These are phyloP conservation scores for Ramazzottius varieornatus DNA, from an alignment of 2,888 invertebrate genomes.

Conservation along the genomic window DNA sequence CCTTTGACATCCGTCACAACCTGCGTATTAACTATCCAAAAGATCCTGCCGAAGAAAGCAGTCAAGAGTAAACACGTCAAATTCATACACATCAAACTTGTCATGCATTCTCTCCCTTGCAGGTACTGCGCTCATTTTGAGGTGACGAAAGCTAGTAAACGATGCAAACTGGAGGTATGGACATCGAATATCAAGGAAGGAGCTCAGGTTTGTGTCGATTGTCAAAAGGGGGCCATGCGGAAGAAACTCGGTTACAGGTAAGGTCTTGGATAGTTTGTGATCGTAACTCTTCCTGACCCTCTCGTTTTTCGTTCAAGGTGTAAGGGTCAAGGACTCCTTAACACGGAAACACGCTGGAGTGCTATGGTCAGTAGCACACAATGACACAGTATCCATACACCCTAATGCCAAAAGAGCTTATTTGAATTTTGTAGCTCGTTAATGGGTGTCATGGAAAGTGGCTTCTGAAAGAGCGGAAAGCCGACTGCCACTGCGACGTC, in stretches of 20 bases:
- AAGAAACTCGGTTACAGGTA: conserved; percentile 37
- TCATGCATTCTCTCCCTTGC: conserved; percentile 27
- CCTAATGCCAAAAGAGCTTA: too few relatives aligned
- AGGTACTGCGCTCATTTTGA: conserved; percentile 66
- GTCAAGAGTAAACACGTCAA: conserved; percentile 48
- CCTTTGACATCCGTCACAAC: conserved; percentile 51
- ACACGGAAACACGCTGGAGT: conserved; percentile 49
- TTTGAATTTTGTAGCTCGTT: too few relatives aligned
- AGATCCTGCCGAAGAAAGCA: conserved; percentile 40
- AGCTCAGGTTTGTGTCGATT: conserved; percentile 47
- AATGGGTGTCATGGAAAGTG: conserved; percentile 69
- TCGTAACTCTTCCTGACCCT: too few relatives aligned
- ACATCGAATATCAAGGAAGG: conserved; percentile 27
- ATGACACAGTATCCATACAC: too few relatives aligned
- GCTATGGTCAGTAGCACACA: too few relatives aligned
- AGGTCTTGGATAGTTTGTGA: too few relatives aligned
- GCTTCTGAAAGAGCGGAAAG: conserved; percentile 31
- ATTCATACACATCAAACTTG: too few relatives aligned
- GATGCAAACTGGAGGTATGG: conserved; percentile 41
- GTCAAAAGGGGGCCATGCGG: conserved; percentile 52
- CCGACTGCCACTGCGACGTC: conserved; percentile 19
- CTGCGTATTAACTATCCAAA: conserved; percentile 44
- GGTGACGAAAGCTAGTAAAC: conserved; percentile 51
- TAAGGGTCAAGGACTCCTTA: conserved; percentile 53
- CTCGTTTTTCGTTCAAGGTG: too few relatives aligned